Conservation (phyloP, 2,888 invertebrate genomes). For the Geophilus truncorum region DNA sequence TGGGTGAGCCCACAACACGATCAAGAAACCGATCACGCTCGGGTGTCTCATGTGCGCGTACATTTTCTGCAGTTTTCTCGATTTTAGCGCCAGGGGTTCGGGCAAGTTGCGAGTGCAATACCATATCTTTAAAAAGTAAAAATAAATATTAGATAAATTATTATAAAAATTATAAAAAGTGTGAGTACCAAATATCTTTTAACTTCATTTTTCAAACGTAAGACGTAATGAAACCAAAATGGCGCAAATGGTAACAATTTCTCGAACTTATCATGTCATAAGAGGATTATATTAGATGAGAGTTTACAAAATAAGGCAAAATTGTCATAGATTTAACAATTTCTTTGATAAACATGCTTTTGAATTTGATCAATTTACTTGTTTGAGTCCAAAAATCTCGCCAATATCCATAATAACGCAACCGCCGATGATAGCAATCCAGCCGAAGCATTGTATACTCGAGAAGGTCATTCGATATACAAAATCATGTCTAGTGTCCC, state of each 20-base stretch:
- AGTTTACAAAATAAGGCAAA: too few relatives aligned
- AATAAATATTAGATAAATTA: not conserved
- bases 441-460: slow-evolving; percentile 29
- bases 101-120: not conserved
- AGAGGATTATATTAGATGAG: too few relatives aligned
- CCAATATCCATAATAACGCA: slow-evolving; percentile 35
- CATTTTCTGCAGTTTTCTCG: slow-evolving; percentile 31
- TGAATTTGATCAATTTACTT: too few relatives aligned
- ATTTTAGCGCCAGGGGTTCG: slow-evolving; percentile 35
- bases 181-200: too few relatives aligned
- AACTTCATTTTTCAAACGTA: too few relatives aligned
- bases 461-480: not conserved
- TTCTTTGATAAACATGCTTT: too few relatives aligned
- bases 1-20: slow-evolving; percentile 36
- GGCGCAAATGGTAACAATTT: too few relatives aligned
- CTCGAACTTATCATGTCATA: too few relatives aligned
- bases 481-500: not conserved
- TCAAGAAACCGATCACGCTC: slow-evolving; percentile 32
- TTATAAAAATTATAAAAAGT: too few relatives aligned
- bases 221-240: too few relatives aligned
- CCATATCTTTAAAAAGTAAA: not conserved
- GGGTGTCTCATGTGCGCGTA: slow-evolving; percentile 38
- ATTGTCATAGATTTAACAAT: too few relatives aligned
- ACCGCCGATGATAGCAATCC: slow-evolving; percentile 35
- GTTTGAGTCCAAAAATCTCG: slow-evolving; percentile 38